phyloP scores from a whole-genome alignment of 2,888 invertebrate genomes.

The Calephelis perditalis region DNA sequence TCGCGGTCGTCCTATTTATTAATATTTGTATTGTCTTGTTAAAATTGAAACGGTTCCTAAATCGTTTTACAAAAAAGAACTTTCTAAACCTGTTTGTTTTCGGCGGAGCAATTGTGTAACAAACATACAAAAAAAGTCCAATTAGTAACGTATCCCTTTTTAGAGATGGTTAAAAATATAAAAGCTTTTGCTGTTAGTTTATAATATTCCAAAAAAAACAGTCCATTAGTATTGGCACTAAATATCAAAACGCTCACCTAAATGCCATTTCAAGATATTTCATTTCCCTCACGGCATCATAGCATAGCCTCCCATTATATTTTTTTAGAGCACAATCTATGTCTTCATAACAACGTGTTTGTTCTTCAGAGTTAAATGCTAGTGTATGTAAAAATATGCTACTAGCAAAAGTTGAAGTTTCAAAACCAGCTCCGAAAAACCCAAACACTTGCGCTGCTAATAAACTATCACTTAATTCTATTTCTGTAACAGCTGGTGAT shows the following conservation, averaged over 20 bases:
- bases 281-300: constrained; percentile 35
- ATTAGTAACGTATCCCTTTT: too few species aligned
- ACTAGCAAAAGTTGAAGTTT: constrained; percentile 36
- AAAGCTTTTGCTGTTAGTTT: too few species aligned
- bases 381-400: constrained; percentile 32
- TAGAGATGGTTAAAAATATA: too few species aligned
- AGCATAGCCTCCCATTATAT: constrained; percentile 32
- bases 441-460: constrained; percentile 37
- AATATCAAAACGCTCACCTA: constrained; percentile 16
- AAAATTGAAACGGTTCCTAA: too few species aligned
- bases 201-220: too few species aligned
- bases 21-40: too few species aligned
- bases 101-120: too few species aligned
- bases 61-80: too few species aligned
- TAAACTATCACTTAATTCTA: constrained; percentile 24
- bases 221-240: too few species aligned
- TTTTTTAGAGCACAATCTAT: constrained; percentile 31
- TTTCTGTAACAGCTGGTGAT: constrained; percentile 18
- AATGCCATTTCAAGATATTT: constrained; percentile 31
- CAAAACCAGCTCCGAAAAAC: constrained; percentile 50
- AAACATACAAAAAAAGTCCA: too few species aligned
- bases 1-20: too few species aligned
- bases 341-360: constrained; percentile 31
- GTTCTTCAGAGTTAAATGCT: constrained; percentile 30
- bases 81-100: too few species aligned